A percentile compares a stretch with the other conserved stretches of the same genome.
phyloP scores from a whole-genome alignment of 2,888 invertebrate genomes.

The Oxycera nigricornis region DNA sequence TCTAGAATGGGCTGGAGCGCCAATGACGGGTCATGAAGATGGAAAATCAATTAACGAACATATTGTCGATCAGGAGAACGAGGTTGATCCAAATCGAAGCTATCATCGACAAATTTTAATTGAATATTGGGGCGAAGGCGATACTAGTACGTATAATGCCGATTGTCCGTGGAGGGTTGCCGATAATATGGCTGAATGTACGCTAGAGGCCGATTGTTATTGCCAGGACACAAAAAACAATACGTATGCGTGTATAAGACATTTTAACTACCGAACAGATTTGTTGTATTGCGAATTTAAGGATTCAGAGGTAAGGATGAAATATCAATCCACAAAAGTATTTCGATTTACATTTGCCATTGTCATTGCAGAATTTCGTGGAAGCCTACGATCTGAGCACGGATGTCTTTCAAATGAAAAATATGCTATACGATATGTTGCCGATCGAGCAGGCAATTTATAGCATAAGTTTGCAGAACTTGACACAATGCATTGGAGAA shows the following conservation, averaged over 20 bases:
- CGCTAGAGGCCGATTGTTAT: conserved; percentile 74
- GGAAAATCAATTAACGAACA: conserved; percentile 65
- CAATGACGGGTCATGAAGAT: conserved; percentile 67
- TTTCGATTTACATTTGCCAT: conserved; percentile 3
- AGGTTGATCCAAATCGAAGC: conserved; percentile 40
- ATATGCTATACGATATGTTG: conserved; percentile 65
- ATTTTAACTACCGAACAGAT: conserved; percentile 63
- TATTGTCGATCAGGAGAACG: conserved; percentile 16
- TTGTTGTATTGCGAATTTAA: conserved; percentile 63
- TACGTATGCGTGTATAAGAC: conserved; percentile 79
- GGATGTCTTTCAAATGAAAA: conserved; percentile 77
- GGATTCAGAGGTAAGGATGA: conserved; percentile 60
- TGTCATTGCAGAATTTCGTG: conserved; percentile 68
- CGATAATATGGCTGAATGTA: conserved; percentile 69
- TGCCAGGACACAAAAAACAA: conserved; percentile 87
- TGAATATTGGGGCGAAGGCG: conserved; percentile 84
- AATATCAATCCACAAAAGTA: not conserved
- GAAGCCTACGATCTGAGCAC: conserved; percentile 77
- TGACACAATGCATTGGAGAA: conserved; percentile 56
- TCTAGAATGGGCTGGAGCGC: conserved; percentile 70
- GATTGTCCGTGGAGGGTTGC: conserved; percentile 70
- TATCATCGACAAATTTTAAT: conserved; percentile 71
- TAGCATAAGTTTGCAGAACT: conserved; percentile 56
- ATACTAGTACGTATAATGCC: conserved; percentile 64
- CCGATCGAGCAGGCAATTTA: conserved; percentile 67